These are phyloP conservation scores for Oreochromis aureus DNA, from an alignment of 2,113 vertebrate genomes.

Conservation along the genomic window DNA sequence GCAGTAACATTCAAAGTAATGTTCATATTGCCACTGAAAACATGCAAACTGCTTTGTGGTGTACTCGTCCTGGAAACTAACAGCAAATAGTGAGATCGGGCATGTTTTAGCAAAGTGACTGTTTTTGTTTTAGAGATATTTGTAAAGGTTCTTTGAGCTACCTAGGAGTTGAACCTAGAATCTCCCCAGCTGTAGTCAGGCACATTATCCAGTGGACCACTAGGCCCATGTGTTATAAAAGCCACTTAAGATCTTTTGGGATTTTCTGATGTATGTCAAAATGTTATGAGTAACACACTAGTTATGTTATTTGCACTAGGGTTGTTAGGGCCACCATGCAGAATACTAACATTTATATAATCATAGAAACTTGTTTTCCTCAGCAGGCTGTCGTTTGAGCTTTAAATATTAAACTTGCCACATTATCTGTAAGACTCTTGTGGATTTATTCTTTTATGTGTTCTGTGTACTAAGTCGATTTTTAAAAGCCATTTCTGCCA, in stretches of 20 bases:
- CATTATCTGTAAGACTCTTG: neutral
- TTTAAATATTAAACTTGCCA: neutral
- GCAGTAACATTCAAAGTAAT: neutral
- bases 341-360: neutral
- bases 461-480: neutral
- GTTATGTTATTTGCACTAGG: neutral
- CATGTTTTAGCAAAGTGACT: neutral
- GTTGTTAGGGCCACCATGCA: neutral
- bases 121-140: neutral
- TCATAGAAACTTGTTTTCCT: neutral
- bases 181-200: neutral
- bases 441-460: neutral
- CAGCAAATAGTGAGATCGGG: neutral
- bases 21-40: neutral
- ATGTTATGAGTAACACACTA: neutral
- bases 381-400: neutral
- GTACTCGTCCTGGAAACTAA: neutral
- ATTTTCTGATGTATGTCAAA: neutral
- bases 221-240: neutral
- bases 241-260: neutral
- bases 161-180: neutral
- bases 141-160: conserved; percentile 7
- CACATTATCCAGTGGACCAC: neutral
- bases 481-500: neutral
- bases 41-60: neutral